A percentile compares a stretch with the other conserved stretches of the same genome.
These are phyloP conservation scores for Apodemia duryi DNA, from an alignment of 2,888 invertebrate genomes.

Conservation along the genomic window DNA sequence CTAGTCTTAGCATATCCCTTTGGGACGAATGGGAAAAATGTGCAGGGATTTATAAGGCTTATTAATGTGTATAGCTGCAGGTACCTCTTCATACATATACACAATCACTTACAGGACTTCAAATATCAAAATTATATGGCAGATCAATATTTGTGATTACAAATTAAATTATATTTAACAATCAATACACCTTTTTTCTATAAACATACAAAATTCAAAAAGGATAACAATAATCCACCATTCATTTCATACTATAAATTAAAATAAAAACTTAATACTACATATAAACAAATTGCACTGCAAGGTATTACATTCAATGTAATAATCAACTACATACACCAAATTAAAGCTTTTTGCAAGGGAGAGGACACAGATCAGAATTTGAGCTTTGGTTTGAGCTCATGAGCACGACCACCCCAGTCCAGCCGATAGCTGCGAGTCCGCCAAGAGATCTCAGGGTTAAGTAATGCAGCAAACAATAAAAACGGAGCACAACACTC, in stretches of 20 bases:
- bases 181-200: slow-evolving; percentile 37
- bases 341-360: slow-evolving; percentile 64
- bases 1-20: too few relatives aligned
- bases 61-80: not conserved
- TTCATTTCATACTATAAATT: slow-evolving; percentile 49
- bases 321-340: slow-evolving; percentile 43
- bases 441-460: slow-evolving; percentile 96
- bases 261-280: slow-evolving; percentile 54
- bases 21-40: not conserved
- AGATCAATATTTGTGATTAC: slow-evolving; percentile 35
- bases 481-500: slow-evolving; percentile 94
- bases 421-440: slow-evolving; percentile 93
- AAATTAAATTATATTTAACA: slow-evolving; percentile 36
- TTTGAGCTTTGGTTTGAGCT: slow-evolving; percentile 87
- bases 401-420: slow-evolving; percentile 97
- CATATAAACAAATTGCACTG: slow-evolving; percentile 18
- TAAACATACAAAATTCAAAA: slow-evolving; percentile 66
- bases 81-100: not conserved
- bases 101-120: not conserved
- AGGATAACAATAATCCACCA: slow-evolving; percentile 54
- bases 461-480: slow-evolving; percentile 90
- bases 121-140: slow-evolving; percentile 32
- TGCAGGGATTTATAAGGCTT: not conserved
- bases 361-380: slow-evolving; percentile 63
- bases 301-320: slow-evolving; percentile 21